phyloP scores from a whole-genome alignment of 2,888 invertebrate genomes.

The Latrodectus hesperus region DNA sequence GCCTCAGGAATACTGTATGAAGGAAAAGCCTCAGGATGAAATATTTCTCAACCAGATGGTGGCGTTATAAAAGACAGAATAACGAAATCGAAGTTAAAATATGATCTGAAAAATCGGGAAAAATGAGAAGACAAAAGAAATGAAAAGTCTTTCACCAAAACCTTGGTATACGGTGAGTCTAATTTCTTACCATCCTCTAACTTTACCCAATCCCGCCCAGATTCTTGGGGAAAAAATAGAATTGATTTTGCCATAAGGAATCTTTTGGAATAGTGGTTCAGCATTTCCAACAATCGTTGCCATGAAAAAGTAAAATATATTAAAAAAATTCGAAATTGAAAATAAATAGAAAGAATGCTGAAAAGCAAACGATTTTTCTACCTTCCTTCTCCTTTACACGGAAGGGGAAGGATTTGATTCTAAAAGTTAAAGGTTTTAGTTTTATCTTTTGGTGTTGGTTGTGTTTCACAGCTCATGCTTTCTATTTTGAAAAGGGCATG shows the following conservation, averaged over 20 bases:
- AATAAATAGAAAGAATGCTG: constrained; percentile 25
- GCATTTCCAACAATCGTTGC: constrained; percentile 29
- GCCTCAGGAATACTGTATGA: not conserved
- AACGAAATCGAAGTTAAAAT: constrained; percentile 59
- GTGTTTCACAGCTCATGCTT: not conserved
- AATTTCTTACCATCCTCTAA: constrained; percentile 31
- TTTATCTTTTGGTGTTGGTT: constrained; percentile 13
- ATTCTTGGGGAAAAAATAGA: not conserved
- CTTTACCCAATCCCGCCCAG: not conserved
- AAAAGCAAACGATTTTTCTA: constrained; percentile 21
- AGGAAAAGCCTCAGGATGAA: constrained; percentile 10
- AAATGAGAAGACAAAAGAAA: constrained; percentile 57
- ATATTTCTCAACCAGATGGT: constrained; percentile 45
- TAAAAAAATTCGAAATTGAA: constrained; percentile 55
- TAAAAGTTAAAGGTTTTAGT: constrained; percentile 37
- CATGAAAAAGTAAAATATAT: constrained; percentile 26
- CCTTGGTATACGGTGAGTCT: constrained; percentile 28
- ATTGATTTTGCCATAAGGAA: constrained; percentile 52
- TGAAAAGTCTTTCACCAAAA: constrained; percentile 19
- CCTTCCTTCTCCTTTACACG: not conserved
- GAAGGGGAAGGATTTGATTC: constrained; percentile 31
- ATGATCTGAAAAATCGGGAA: constrained; percentile 57
- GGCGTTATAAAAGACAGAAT: constrained; percentile 47
- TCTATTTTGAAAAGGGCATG: constrained; percentile 1
- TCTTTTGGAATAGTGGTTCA: constrained; percentile 24